phyloP scores from a whole-genome alignment of 2,888 invertebrate species.

The Tanypteryx hageni region DNA sequence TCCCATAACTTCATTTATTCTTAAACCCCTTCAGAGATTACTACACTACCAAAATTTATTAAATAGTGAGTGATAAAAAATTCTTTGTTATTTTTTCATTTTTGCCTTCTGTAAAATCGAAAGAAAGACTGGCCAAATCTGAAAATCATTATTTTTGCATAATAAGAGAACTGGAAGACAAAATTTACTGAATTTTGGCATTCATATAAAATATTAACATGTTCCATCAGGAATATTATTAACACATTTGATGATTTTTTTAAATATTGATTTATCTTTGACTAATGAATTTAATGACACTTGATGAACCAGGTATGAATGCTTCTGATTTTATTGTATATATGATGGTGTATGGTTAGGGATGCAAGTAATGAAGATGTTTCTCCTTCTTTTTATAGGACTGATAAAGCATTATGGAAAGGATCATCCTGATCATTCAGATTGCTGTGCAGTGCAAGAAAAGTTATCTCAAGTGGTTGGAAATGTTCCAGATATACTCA shows the following conservation, averaged over 20 bases:
- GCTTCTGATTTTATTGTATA: not conserved
- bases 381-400: slow-evolving; percentile 72
- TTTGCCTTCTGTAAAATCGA: not conserved
- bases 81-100: not conserved
- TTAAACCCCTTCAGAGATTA: slow-evolving; percentile 90
- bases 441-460: slow-evolving; percentile 82
- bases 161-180: not conserved
- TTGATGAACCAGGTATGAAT: not conserved
- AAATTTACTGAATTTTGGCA: too few species aligned
- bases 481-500: slow-evolving; percentile 76
- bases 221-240: not conserved
- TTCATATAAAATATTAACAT: not conserved
- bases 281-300: not conserved
- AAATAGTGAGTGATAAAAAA: slow-evolving; percentile 80
- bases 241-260: not conserved
- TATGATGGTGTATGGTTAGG: not conserved
- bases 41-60: slow-evolving; percentile 89
- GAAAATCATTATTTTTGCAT: not conserved
- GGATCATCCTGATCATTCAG: slow-evolving; percentile 83
- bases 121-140: not conserved
- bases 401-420: slow-evolving; percentile 84
- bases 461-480: slow-evolving; percentile 78
- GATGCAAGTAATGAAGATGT: not conserved
- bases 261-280: not conserved
- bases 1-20: slow-evolving; percentile 87